Conservation (phyloP, 2,888 invertebrate species). For the Argyresthia goedartella region DNA sequence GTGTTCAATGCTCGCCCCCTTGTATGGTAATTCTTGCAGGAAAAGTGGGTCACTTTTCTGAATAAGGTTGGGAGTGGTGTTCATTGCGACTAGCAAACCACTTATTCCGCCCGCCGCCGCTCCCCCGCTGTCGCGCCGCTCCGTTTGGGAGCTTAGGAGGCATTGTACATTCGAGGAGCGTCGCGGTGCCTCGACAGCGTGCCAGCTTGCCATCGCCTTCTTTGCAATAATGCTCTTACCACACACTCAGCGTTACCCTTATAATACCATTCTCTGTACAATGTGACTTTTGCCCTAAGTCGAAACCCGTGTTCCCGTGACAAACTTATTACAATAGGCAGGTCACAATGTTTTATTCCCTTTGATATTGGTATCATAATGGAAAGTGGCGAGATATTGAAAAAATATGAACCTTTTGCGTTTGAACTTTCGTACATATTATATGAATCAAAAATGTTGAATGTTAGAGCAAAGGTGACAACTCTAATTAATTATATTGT, state of each 20-base stretch:
- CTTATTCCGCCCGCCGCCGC: constrained; percentile 37
- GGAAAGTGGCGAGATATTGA: background rate
- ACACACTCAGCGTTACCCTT: constrained; percentile 39
- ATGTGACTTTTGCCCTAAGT: constrained; percentile 47
- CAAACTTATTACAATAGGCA: constrained; percentile 27
- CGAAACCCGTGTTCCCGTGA: constrained; percentile 52
- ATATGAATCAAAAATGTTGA: background rate
- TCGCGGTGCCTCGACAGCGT: constrained; percentile 24
- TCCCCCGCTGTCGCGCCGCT: no score
- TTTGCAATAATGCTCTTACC: constrained; percentile 64
- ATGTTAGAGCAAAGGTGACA: background rate
- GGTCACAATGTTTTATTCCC: constrained; percentile 11
- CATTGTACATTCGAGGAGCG: constrained; percentile 58
- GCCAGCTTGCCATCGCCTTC: constrained; percentile 27
- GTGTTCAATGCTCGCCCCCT: constrained; percentile 15
- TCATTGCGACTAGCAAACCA: constrained; percentile 51
- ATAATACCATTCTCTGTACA: constrained; percentile 55
- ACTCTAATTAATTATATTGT: constrained; percentile 6
- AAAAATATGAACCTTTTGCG: background rate
- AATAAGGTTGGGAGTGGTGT: constrained; percentile 46
- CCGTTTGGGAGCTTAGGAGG: constrained; percentile 43
- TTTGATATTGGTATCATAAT: constrained; percentile 5
- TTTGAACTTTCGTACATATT: background rate
- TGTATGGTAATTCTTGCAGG: constrained; percentile 39
- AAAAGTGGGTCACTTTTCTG: constrained; percentile 36